phyloP scores from a whole-genome alignment of 2,113 vertebrate species.

The Cheilinus undulatus region DNA sequence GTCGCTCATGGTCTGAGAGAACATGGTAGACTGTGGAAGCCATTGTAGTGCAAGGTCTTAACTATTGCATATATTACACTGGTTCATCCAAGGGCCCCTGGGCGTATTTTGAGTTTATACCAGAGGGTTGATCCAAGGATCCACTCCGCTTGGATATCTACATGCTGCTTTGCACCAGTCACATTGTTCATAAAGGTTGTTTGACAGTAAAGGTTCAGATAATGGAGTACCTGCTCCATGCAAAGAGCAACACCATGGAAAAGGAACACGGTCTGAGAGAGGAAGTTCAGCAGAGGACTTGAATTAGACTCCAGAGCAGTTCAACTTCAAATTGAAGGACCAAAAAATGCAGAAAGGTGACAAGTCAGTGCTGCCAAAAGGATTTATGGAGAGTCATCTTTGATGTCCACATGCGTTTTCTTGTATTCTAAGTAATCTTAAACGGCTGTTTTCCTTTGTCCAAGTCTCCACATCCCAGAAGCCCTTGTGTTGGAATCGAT shows the following conservation, averaged over 20 bases:
- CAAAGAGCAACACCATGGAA: slow-evolving; percentile 25
- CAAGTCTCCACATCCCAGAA: slow-evolving; percentile 38
- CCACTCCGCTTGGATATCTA: slow-evolving; percentile 6
- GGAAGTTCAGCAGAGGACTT: slow-evolving; percentile 49
- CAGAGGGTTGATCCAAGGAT: background rate
- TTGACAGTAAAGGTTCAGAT: slow-evolving; percentile 27
- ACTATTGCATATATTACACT: slow-evolving; percentile 73
- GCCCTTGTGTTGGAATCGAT: slow-evolving; percentile 56
- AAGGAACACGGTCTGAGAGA: slow-evolving; percentile 18
- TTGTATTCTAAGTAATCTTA: background rate
- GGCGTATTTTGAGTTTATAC: slow-evolving; percentile 16
- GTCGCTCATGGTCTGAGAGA: slow-evolving; percentile 9
- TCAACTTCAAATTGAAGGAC: slow-evolving; percentile 26
- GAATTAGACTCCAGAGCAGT: slow-evolving; percentile 14
- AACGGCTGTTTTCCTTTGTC: background rate
- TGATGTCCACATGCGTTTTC: background rate
- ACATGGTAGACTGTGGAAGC: slow-evolving; percentile 33
- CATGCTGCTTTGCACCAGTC: slow-evolving; percentile 32
- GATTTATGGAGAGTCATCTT: background rate
- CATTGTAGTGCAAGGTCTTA: slow-evolving; percentile 53
- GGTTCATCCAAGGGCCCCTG: slow-evolving; percentile 37
- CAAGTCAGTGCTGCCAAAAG: background rate
- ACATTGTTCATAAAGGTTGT: slow-evolving; percentile 5
- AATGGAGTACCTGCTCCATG: slow-evolving; percentile 40
- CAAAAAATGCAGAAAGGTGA: background rate